A percentile compares a stretch with the other conserved stretches of the same genome.
These are phyloP conservation scores for Sebastes miniatus DNA, from an alignment of 2,797 vertebrate species.

Conservation along the genomic window DNA sequence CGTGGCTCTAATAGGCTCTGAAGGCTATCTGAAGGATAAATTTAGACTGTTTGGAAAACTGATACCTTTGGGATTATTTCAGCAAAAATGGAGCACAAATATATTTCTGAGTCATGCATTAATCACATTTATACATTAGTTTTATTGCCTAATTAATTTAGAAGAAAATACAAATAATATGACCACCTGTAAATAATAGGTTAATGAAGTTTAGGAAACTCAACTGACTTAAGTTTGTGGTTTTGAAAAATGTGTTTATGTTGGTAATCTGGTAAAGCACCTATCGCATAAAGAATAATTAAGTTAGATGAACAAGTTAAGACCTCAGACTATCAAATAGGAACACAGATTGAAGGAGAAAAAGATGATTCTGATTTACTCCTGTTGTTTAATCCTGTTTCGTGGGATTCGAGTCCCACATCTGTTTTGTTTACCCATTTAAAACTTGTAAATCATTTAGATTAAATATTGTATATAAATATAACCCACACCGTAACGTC, in stretches of 20 bases:
- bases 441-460: not conserved
- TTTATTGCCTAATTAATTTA: not conserved
- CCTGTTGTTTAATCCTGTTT: not conserved
- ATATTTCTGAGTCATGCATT: not conserved
- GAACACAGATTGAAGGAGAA: not conserved
- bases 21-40: constrained; percentile 10
- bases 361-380: not conserved
- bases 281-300: not conserved
- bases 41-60: constrained; percentile 9
- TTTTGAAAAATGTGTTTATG: not conserved
- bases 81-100: not conserved
- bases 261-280: not conserved
- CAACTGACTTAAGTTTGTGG: not conserved
- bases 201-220: not conserved
- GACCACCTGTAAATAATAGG: not conserved
- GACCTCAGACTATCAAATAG: not conserved
- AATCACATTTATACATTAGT: not conserved
- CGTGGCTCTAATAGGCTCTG: constrained; percentile 7
- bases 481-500: fast-evolving
- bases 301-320: not conserved
- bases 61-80: constrained; percentile 10
- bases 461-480: not conserved
- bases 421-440: not conserved
- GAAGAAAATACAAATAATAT: not conserved
- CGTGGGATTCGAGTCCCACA: not conserved